Percentiles rank a stretch among this genome's conserved stretches.
phyloP scores from a whole-genome alignment of 2,888 invertebrate genomes.

The Ommatoiulus sabulosus region DNA sequence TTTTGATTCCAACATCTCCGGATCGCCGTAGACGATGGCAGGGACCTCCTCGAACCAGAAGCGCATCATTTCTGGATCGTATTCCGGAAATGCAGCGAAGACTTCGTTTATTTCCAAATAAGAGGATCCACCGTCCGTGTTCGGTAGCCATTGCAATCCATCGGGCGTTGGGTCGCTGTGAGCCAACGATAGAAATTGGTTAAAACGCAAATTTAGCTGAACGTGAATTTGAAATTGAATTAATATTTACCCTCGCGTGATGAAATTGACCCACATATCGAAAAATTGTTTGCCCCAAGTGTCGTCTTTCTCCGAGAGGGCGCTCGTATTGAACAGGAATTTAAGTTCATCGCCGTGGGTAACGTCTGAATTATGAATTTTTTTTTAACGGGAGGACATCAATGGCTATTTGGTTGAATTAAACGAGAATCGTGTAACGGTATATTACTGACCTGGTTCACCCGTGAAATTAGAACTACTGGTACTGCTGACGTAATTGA shows the following conservation, averaged over 20 bases:
- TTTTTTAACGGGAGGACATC: too few relatives aligned
- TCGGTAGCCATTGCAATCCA: neutral
- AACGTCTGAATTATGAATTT: neutral
- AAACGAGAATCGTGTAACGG: too few relatives aligned
- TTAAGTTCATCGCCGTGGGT: neutral
- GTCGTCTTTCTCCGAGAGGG: neutral
- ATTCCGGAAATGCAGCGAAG: neutral
- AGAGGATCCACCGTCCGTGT: neutral
- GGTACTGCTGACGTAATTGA: too few relatives aligned
- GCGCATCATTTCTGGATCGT: conserved; percentile 45
- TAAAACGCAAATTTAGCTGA: too few relatives aligned
- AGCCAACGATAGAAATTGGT: too few relatives aligned
- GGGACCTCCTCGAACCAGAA: conserved; percentile 40
- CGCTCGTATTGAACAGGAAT: neutral
- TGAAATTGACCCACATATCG: conserved; percentile 17
- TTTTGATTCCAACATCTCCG: too few relatives aligned
- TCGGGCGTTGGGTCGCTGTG: neutral
- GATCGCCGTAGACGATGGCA: neutral
- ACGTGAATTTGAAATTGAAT: too few relatives aligned
- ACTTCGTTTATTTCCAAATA: conserved; percentile 18
- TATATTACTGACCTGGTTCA: neutral
- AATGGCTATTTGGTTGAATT: too few relatives aligned
- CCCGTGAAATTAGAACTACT: too few relatives aligned
- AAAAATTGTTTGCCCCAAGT: neutral
- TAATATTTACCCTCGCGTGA: neutral